Conservation (phyloP, 2,888 invertebrate species). For the Muschampia plurimacula region DNA sequence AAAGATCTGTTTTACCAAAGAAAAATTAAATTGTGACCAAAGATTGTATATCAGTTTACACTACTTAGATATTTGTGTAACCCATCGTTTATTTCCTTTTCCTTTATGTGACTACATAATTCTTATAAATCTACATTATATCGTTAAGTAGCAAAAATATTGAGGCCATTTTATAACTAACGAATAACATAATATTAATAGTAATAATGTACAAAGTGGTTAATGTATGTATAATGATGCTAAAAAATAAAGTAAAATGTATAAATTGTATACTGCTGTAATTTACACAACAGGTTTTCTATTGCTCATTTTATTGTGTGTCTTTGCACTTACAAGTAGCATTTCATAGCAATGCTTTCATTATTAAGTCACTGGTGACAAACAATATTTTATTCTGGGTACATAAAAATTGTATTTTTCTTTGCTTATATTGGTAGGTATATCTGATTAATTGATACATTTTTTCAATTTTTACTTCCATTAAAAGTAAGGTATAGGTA, state of each 20-base stretch:
- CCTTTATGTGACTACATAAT: too few species aligned
- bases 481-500: too few species aligned
- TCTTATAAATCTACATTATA: too few species aligned
- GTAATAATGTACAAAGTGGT: conserved; percentile 28
- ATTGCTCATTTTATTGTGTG: neutral
- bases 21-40: neutral
- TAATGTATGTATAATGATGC: conserved; percentile 2
- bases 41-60: too few species aligned
- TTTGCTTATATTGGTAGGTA: too few species aligned
- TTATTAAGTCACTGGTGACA: neutral
- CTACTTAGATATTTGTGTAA: too few species aligned
- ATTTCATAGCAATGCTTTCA: neutral
- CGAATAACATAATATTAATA: conserved; percentile 2
- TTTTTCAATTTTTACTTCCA: too few species aligned
- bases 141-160: neutral
- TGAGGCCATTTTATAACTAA: conserved; percentile 18
- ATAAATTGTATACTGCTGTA: neutral
- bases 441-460: too few species aligned
- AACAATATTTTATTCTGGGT: neutral
- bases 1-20: neutral
- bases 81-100: too few species aligned
- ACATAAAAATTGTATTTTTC: too few species aligned
- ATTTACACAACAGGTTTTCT: neutral
- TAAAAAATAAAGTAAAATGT: neutral
- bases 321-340: neutral